These are phyloP conservation scores for Brachyrhaphis roseni DNA, from an alignment of 2,797 vertebrate species.

Conservation along the genomic window DNA sequence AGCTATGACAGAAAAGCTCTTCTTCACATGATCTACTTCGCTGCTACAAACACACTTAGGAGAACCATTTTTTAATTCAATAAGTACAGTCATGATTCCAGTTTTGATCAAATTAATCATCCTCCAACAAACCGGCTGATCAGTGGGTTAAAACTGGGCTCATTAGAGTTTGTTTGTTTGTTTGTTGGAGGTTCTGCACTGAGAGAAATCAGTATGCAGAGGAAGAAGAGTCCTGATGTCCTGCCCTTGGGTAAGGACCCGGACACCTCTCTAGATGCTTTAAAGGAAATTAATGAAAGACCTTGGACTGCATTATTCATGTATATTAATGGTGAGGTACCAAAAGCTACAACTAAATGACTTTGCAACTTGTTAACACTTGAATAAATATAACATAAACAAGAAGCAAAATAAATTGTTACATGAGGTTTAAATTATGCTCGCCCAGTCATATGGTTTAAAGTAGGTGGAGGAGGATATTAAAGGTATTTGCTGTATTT, in stretches of 20 bases:
- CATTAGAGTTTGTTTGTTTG: constrained; percentile 17
- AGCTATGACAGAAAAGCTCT: not conserved
- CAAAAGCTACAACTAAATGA: constrained; percentile 19
- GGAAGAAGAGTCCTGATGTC: constrained; percentile 17
- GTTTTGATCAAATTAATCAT: not conserved
- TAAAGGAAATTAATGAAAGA: constrained; percentile 57
- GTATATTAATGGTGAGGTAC: constrained; percentile 34
- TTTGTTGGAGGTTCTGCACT: constrained; percentile 34
- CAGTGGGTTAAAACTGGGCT: not conserved
- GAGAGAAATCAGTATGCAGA: constrained; percentile 58
- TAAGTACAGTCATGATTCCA: not conserved
- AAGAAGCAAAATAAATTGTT: not conserved
- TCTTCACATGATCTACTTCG: not conserved
- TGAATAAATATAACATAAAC: not conserved
- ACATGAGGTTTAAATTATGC: not conserved
- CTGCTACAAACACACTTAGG: not conserved
- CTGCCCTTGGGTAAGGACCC: constrained; percentile 49
- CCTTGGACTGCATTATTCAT: constrained; percentile 66
- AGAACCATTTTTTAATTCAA: not conserved
- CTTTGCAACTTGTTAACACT: not conserved
- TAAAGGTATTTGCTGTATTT: too few relatives aligned
- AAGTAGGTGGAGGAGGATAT: not conserved
- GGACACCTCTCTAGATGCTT: constrained; percentile 40
- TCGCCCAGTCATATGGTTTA: not conserved
- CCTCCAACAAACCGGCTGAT: not conserved